Evolutionary conservation across 2,888 invertebrate species (phyloP), one percentile per base, ranked within the genome.

Genomic region (Gastrophysa polygoni): DNA sequence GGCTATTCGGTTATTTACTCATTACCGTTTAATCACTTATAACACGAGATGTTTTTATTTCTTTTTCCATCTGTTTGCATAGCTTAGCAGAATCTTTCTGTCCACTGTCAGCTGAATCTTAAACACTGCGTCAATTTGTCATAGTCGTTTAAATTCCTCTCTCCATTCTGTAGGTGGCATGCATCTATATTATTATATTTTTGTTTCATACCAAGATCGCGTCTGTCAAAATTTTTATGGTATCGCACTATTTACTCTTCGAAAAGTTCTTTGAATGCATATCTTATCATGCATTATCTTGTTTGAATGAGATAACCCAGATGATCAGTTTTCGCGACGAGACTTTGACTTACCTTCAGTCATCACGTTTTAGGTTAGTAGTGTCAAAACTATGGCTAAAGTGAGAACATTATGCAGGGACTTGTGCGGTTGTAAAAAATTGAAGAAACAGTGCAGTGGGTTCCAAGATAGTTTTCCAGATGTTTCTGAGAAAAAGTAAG

Each of bases 371-470:
- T 3, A 24, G 7, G 28, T 52, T 11, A 14, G 44, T 49, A 21
- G 34, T 46, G 5, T n/a, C n/a, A n/a, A n/a, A 28, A 50, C 16
- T 17, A 77, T 77, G 77, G 72, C 74, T 44, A 73, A 70, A 55
- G 56, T 76, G 11, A 73, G 68, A 63, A 67, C 63, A 8, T 74
- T 76, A 54, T 74, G 76, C 58, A 72, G 64, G 38, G 68, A 67
- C 32, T 57, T 72, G 63, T 76, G 74, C 64, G 61, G 60, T 24
- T 71, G 72, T 47, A 68, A 66, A 28, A 47, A 50, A 34, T 57
- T 62, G 34, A 57, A 58, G 54, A 54, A 57, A n/a, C 50, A 50
- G 46, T 72, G 67, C 24, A 44, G 46, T 11, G 50, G 59, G 38
- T 21, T 38, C 29, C 21, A 59, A 20, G 63, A 63, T 17, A 68